Evolutionary conservation across 92 coral and sea anemone species (phyloP), one percentile per base, ranked within the genome.

Genomic region (Siderastrea siderea): DNA sequence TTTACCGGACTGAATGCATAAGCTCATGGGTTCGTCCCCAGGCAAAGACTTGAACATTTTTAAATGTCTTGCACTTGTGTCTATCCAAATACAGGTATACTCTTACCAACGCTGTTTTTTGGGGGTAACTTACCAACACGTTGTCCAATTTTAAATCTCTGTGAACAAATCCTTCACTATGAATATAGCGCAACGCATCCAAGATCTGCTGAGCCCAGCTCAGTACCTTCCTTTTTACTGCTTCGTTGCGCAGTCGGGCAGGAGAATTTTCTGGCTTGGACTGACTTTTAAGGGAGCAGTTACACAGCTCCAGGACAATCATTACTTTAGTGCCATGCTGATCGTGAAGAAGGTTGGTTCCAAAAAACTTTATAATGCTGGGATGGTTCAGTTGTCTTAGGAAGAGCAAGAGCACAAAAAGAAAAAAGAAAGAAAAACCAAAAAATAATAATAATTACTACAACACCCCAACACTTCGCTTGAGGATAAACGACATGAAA

Each of bases 101-200:
- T 17, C 44, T 16, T n/a, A 13, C 11, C 45, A 4, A 2, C 13
- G 46, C 10, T 6, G 14, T 47, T 26, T n/a, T 8, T 17, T 3
- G 43, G 43, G 9, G 8, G 15, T 14, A 16, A 77, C 70, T 59
- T 61, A 77, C 82, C 70, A 77, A n/a, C 1, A 77, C 16, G n/a
- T 77, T 77, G 38, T 77, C 82, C 69, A 77, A 48, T 4, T 77
- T 77, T 47, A 77, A 77, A 77, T 77, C 82, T 46, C 82, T 60
- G 70, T 59, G 82, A 13, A 19, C 69, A 61, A 61, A 63, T 78
- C 70, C 82, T 78, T 78, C 3, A 8, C 58, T 19, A 19, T 77
- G 82, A 48, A 77, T 77, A n/a, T 77, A 77, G 17, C 55, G 11
- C 57, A 77, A 77, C 14, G 70, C 55, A 59, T 46, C 82, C 70